phyloP scores from a whole-genome alignment of 23 tunicate species.

The Halocynthia roretzi region DNA sequence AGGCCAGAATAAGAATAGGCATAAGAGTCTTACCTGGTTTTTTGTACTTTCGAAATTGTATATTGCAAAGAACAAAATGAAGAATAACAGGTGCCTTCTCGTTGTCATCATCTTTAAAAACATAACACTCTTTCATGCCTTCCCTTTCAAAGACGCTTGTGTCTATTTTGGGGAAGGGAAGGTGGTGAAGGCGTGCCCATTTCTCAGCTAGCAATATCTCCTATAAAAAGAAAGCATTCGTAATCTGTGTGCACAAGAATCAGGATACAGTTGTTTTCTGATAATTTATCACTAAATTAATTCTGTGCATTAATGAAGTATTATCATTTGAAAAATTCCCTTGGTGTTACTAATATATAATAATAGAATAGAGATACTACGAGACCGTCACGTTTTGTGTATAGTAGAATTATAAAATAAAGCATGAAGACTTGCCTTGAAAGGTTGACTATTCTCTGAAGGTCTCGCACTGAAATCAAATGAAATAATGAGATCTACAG shows the following conservation, averaged over 20 bases:
- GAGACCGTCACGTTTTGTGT: no score
- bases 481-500: slow-evolving; percentile 64
- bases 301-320: no score
- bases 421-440: slow-evolving; percentile 19
- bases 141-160: slow-evolving; percentile 48
- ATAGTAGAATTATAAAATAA: no score
- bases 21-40: slow-evolving; percentile 60
- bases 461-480: slow-evolving; percentile 82
- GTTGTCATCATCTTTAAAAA: slow-evolving; percentile 77
- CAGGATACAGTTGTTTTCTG: neutral
- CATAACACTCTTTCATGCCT: slow-evolving; percentile 93
- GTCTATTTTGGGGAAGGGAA: slow-evolving; percentile 94
- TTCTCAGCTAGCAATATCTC: slow-evolving; percentile 95
- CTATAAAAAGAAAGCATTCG: slow-evolving; percentile 25
- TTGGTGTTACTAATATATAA: no score
- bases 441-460: slow-evolving; percentile 47
- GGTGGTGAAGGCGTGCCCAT: slow-evolving; percentile 87
- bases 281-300: no score
- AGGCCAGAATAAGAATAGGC: neutral
- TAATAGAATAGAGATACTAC: no score
- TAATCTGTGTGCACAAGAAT: neutral
- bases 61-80: slow-evolving; percentile 81
- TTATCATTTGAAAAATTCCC: no score
- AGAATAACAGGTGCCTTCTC: slow-evolving; percentile 90
- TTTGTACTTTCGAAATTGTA: slow-evolving; percentile 50